These are phyloP conservation scores for Hapalemur alaotrensis DNA, from an alignment of 2,797 vertebrate species.

Conservation along the genomic window DNA sequence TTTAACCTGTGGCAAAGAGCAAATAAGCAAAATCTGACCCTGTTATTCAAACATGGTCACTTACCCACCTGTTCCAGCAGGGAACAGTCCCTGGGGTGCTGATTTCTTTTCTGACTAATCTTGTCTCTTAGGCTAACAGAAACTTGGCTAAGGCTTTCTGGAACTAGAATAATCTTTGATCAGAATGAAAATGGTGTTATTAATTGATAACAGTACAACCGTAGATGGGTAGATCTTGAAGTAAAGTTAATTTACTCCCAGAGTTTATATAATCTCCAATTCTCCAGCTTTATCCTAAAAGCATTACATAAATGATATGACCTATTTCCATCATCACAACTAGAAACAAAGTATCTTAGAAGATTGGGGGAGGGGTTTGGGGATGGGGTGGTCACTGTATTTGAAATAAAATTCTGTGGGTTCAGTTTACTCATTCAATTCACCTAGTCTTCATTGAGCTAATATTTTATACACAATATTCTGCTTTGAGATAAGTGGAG, in stretches of 20 bases:
- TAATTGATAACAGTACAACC: background rate
- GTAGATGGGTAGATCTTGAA: background rate
- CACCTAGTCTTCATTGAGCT: background rate
- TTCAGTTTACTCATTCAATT: background rate
- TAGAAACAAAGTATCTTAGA: background rate
- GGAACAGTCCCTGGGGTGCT: background rate
- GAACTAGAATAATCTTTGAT: background rate
- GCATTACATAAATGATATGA: background rate
- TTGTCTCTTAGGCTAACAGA: background rate
- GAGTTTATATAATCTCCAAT: background rate
- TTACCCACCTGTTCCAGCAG: background rate
- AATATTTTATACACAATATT: background rate
- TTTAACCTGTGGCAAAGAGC: constrained; percentile 12
- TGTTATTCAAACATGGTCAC: background rate
- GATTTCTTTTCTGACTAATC: background rate
- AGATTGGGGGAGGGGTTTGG: background rate
- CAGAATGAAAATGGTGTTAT: background rate
- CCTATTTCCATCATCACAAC: background rate
- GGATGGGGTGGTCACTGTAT: fast-evolving
- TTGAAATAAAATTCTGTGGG: background rate
- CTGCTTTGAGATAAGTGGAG: background rate
- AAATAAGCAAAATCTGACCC: background rate
- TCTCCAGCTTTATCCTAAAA: background rate
- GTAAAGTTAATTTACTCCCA: background rate
- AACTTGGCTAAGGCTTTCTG: background rate